Conservation (phyloP, 2,888 invertebrate species). For the Aradus depressus region DNA sequence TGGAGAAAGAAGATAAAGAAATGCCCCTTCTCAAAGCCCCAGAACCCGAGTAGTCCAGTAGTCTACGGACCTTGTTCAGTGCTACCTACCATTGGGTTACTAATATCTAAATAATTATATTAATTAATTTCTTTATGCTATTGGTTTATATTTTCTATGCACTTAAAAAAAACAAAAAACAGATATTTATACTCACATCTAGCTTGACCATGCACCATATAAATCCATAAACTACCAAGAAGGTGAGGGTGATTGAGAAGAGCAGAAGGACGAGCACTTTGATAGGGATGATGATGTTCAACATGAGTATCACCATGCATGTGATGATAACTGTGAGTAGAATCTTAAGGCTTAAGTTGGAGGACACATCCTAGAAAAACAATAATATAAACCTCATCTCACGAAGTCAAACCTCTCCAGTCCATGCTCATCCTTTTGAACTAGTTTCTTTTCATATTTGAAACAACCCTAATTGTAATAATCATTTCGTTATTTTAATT, state of each 20-base stretch:
- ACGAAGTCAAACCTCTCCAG: not conserved
- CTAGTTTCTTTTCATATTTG: not conserved
- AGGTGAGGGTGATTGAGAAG: slow-evolving; percentile 1
- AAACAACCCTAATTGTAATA: not conserved
- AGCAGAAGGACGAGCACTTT: not conserved
- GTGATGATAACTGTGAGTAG: not conserved
- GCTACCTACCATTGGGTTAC: too few relatives aligned
- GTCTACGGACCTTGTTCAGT: too few relatives aligned
- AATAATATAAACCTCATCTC: not conserved
- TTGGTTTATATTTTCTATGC: too few relatives aligned
- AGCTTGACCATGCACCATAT: slow-evolving; percentile 7
- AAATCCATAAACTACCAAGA: not conserved
- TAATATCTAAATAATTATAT: too few relatives aligned
- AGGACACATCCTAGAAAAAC: too few relatives aligned
- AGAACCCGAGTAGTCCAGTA: too few relatives aligned
- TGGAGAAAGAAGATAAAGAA: too few relatives aligned
- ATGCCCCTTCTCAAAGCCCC: too few relatives aligned
- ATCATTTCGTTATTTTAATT: too few relatives aligned
- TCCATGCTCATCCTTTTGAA: not conserved
- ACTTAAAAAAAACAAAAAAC: too few relatives aligned
- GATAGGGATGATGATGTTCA: slow-evolving; percentile 2
- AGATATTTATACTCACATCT: slow-evolving; percentile 2
- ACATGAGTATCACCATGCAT: not conserved
- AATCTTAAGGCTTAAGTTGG: not conserved
- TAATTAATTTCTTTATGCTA: too few relatives aligned